Percentiles rank a stretch among this genome's conserved stretches.
Evolutionary conservation across 2,888 invertebrate species (phyloP).

Genomic region (Drosophila aldrichi): DNA sequence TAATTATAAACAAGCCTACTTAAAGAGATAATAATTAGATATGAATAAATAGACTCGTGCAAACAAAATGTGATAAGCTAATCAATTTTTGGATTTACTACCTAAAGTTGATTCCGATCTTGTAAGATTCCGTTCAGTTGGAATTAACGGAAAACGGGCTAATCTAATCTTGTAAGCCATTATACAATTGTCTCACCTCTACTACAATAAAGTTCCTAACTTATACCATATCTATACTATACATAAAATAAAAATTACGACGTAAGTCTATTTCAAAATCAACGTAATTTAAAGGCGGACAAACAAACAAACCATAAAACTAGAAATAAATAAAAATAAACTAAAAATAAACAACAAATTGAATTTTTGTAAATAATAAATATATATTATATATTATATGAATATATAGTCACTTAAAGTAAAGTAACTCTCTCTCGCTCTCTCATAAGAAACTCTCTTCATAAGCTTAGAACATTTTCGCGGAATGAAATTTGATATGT

Average conservation of each 20-base stretch:
- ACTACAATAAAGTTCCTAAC: neutral
- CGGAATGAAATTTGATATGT: slow-evolving; percentile 3
- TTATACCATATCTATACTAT: neutral
- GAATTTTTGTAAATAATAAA: neutral
- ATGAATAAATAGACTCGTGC: neutral
- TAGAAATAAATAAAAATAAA: neutral
- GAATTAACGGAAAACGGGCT: neutral
- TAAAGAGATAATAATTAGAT: neutral
- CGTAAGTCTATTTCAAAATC: neutral
- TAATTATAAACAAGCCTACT: neutral
- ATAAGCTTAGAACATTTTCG: neutral
- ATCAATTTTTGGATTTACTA: neutral
- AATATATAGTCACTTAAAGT: neutral
- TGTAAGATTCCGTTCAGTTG: neutral
- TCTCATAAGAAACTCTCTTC: neutral
- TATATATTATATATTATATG: neutral
- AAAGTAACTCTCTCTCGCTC: too few species aligned
- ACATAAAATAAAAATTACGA: neutral
- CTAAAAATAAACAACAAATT: neutral
- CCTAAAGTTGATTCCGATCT: neutral
- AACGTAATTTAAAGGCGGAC: neutral
- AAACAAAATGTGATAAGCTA: neutral
- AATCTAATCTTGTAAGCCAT: neutral
- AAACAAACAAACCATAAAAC: slow-evolving; percentile 2
- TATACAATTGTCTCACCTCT: neutral